Percentiles rank a stretch among this genome's conserved stretches.
Evolutionary conservation across 2,797 vertebrate species (phyloP).

Genomic region (Selene dorsalis): DNA sequence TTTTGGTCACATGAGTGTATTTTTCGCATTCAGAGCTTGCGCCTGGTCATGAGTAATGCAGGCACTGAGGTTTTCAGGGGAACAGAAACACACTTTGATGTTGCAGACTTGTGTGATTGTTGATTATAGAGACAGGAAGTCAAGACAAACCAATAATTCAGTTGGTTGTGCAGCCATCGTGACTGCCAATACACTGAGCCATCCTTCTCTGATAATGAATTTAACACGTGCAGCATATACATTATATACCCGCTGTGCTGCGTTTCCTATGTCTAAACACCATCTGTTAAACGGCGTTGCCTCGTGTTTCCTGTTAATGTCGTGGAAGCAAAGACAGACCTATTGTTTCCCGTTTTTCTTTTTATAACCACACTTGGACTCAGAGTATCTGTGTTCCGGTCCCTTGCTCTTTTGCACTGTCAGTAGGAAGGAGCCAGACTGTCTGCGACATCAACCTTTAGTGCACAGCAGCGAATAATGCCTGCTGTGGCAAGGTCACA

Average conservation of each 20-base stretch:
- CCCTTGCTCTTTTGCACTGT: slow-evolving; percentile 57
- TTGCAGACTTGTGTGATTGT: not conserved
- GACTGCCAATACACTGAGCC: not conserved
- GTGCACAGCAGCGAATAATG: slow-evolving; percentile 25
- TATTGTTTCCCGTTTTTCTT: slow-evolving; percentile 73
- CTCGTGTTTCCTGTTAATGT: slow-evolving; percentile 66
- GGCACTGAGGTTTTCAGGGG: not conserved
- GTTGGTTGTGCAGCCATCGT: not conserved
- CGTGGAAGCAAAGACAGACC: slow-evolving; percentile 37
- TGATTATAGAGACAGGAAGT: slow-evolving; percentile 15
- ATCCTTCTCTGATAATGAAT: not conserved
- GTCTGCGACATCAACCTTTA: slow-evolving; percentile 57
- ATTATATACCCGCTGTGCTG: not conserved
- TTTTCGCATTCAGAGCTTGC: slow-evolving; percentile 14
- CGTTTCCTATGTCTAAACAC: slow-evolving; percentile 41
- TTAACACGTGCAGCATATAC: not conserved
- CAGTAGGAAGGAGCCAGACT: slow-evolving; percentile 77
- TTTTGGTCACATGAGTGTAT: slow-evolving; percentile 36
- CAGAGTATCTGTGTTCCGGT: slow-evolving; percentile 59
- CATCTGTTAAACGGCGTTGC: slow-evolving; percentile 23
- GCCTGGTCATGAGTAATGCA: slow-evolving; percentile 9
- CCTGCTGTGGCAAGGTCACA: slow-evolving; percentile 35
- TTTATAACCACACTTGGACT: slow-evolving; percentile 68
- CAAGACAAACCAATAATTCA: not conserved
- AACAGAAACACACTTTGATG: slow-evolving; percentile 17